Base-by-base conservation (phyloP, 2,113 vertebrate species). In the Tautogolabrus adspersus region DNA sequence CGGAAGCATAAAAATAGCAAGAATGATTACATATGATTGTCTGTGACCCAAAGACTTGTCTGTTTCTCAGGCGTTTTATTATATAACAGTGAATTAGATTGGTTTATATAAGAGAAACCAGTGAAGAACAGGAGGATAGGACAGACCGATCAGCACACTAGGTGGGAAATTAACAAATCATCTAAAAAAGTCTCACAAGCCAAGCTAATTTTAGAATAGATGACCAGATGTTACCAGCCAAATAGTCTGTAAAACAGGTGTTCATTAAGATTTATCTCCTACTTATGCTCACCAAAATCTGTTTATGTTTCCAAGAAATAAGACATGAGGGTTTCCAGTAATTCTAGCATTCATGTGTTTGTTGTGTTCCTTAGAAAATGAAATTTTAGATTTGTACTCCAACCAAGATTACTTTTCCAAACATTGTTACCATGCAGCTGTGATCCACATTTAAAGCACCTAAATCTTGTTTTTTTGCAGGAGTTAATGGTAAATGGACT, bases 1-100 rank as follows among this genome's bases (percentile, higher is more conserved):
- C 9, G n/a, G 66, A 61, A 42, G n/a, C 6, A 60, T 55, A 82
- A 81, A 83, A 61, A 60, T 77, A 82, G 79, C 34, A 47, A 49
- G 57, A 66, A 81, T 79, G 66, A 79, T 61, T 82, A 12, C 26
- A 79, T 10, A 38, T 10, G 40, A 77, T 73, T 54, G 16, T 8
- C 54, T 44, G 19, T 38, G 13, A 10, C 16, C 30, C 15, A 70
- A 58, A 30, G 40, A 78, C 4, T 34, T 22, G 11, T 69, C 38
- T 6, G 22, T n/a, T 79, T 83, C 73, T 70, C 46, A 77, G 19
- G 73, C 10, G 62, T 46, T 61, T 0, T 1, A n/a, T 84, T 69
- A 64, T 47, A 57, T 44, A 73, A 55, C 19, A 49, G 22, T 11
- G 49, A 47, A 54, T 62, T 51, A 12, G 30, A 54, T 37, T 56